Percentiles rank a stretch among this genome's conserved stretches.
These are phyloP conservation scores for Andrena haemorrhoa DNA, from an alignment of 2,888 invertebrate genomes.

Conservation along the genomic window DNA sequence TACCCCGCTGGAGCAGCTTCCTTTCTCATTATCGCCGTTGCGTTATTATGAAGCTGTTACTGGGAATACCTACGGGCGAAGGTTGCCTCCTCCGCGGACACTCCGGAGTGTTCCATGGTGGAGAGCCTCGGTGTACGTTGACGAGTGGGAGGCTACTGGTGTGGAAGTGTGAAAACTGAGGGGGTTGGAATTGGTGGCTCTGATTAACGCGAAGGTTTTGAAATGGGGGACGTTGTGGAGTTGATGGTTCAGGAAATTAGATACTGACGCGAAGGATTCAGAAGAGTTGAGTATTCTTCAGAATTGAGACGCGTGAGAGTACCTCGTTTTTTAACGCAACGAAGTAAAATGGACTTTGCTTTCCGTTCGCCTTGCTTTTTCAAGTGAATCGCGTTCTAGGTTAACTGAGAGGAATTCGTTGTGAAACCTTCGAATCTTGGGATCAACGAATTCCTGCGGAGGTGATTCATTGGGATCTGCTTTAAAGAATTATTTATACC, in stretches of 20 bases:
- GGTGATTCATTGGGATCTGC: conserved; percentile 34
- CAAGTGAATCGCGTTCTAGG: too few relatives aligned
- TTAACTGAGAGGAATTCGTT: not conserved
- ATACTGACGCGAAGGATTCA: not conserved
- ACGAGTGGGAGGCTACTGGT: not conserved
- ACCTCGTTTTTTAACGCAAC: too few relatives aligned
- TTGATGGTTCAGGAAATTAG: not conserved
- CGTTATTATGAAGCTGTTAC: conserved; percentile 41
- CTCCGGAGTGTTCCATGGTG: too few relatives aligned
- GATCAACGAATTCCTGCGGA: not conserved
- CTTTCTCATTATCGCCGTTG: conserved; percentile 48
- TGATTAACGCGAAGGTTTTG: too few relatives aligned
- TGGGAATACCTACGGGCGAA: not conserved
- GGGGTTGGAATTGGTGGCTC: too few relatives aligned
- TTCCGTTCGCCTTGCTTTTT: too few relatives aligned
- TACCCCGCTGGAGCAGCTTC: conserved; percentile 34
- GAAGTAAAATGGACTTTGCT: too few relatives aligned
- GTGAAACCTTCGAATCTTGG: not conserved
- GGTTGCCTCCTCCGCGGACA: not conserved
- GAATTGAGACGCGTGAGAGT: too few relatives aligned
- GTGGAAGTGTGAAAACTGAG: not conserved
- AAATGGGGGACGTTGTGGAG: not conserved
- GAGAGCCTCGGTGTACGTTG: not conserved
- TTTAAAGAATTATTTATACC: conserved; percentile 76
- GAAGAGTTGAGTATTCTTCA: not conserved